Percentiles rank a stretch among this genome's conserved stretches.
Evolutionary conservation across 2,797 vertebrate species (phyloP).

Genomic region (Myotis daubentonii): DNA sequence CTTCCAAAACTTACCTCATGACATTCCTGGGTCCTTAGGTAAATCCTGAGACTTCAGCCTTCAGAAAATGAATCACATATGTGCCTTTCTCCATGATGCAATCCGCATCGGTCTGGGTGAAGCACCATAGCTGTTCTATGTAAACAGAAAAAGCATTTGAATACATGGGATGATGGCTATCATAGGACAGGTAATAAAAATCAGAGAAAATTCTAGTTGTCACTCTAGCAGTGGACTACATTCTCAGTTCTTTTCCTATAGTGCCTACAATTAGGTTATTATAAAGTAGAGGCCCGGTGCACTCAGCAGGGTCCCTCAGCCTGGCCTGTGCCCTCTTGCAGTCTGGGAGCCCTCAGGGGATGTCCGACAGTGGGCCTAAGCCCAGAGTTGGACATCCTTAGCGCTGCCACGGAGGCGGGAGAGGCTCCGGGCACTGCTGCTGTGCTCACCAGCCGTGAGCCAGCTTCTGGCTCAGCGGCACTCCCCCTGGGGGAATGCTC

Average conservation of each 20-base stretch:
- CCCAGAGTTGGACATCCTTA: too few relatives aligned
- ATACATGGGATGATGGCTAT: neutral
- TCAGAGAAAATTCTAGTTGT: neutral
- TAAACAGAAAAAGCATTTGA: conserved; percentile 66
- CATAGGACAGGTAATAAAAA: neutral
- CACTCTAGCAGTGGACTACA: neutral
- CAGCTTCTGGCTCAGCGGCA: accelerated
- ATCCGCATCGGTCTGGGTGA: conserved; percentile 60
- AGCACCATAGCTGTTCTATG: neutral
- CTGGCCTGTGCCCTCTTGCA: too few relatives aligned
- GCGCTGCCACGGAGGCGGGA: too few relatives aligned
- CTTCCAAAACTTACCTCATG: conserved; percentile 82
- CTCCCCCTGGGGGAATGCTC: too few relatives aligned
- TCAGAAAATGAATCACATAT: conserved; percentile 82
- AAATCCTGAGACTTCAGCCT: conserved; percentile 76
- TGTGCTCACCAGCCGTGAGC: too few relatives aligned
- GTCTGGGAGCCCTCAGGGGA: too few relatives aligned
- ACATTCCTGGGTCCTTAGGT: conserved; percentile 82
- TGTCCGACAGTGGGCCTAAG: too few relatives aligned
- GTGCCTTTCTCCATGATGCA: conserved; percentile 65
- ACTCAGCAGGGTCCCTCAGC: too few relatives aligned
- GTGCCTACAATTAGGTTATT: neutral
- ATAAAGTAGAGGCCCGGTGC: neutral
- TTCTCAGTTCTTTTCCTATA: neutral
- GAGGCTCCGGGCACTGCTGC: too few relatives aligned